Evolutionary conservation across 2,113 vertebrate genomes (phyloP).

Genomic region (Tetraodon nigroviridis): DNA sequence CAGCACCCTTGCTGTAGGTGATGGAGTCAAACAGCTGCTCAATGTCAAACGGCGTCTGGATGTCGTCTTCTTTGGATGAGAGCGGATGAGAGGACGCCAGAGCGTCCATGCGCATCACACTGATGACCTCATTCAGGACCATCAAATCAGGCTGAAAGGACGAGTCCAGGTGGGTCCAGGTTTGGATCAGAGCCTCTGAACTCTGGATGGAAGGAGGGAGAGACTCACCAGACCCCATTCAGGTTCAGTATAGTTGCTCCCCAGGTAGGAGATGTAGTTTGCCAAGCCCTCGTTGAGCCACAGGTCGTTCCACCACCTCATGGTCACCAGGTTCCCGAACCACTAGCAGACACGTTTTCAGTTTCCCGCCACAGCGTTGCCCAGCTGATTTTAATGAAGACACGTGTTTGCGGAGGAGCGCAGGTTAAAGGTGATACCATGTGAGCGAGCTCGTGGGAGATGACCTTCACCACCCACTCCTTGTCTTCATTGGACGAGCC

Average conservation of each 20-base stretch:
- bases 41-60: conserved; percentile 80
- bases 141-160: conserved; percentile 79
- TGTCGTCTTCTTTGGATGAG: conserved; percentile 65
- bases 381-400: background rate
- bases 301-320: conserved; percentile 88
- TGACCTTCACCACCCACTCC: conserved; percentile 80
- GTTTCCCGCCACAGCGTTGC: background rate
- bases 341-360: conserved; percentile 70
- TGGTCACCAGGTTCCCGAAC: conserved; percentile 91
- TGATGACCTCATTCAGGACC: conserved; percentile 74
- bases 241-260: conserved; percentile 63
- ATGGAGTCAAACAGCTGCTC: conserved; percentile 80
- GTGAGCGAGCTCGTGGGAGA: conserved; percentile 90
- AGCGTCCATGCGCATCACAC: conserved; percentile 76
- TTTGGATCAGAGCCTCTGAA: background rate
- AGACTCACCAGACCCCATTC: conserved; percentile 78
- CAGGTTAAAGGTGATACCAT: conserved; percentile 74
- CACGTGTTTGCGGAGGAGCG: too few species aligned
- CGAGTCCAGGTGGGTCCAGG: background rate
- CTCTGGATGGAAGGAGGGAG: background rate
- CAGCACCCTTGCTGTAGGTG: conserved; percentile 88
- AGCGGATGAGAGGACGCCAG: conserved; percentile 82
- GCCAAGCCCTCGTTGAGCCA: conserved; percentile 95
- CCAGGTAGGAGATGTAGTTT: conserved; percentile 85
- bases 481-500: conserved; percentile 84